A percentile compares a stretch with the other conserved stretches of the same genome.
These are phyloP conservation scores for Protobothrops flavoviridis DNA, from an alignment of 2,113 vertebrate species.

Conservation along the genomic window DNA sequence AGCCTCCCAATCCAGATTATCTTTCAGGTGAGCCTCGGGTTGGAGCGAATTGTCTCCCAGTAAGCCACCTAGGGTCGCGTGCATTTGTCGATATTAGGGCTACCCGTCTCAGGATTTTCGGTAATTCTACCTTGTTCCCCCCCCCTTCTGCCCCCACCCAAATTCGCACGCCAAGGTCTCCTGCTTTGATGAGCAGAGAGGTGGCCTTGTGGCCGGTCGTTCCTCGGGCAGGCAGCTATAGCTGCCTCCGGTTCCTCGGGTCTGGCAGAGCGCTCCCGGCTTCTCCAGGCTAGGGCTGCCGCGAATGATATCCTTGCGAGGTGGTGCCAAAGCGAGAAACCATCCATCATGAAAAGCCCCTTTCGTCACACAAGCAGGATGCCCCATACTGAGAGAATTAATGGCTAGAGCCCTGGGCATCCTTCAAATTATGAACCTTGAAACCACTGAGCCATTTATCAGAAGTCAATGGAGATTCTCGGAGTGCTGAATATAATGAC, in stretches of 20 bases:
- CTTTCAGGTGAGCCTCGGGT: not conserved
- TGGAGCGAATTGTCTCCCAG: not conserved
- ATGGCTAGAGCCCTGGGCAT: constrained; percentile 81
- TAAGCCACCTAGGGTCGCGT: not conserved
- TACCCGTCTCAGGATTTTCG: not conserved
- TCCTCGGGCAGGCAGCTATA: constrained; percentile 52
- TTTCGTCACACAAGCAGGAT: constrained; percentile 73
- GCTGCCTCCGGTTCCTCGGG: constrained; percentile 51
- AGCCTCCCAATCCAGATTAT: not conserved
- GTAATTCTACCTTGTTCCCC: not conserved
- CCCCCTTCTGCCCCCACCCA: not conserved
- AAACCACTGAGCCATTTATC: constrained; percentile 84
- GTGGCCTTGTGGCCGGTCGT: not conserved
- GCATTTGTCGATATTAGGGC: not conserved
- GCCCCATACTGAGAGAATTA: constrained; percentile 83
- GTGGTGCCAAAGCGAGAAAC: constrained; percentile 68
- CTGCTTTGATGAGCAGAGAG: constrained; percentile 38
- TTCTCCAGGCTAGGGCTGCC: constrained; percentile 52
- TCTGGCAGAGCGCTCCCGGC: constrained; percentile 56
- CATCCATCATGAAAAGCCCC: constrained; percentile 71
- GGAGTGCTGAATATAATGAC: constrained; percentile 83
- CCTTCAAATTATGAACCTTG: constrained; percentile 84
- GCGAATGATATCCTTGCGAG: constrained; percentile 55
- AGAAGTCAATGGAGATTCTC: constrained; percentile 82
- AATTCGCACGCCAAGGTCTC: not conserved